A percentile compares a stretch with the other conserved stretches of the same genome.
Evolutionary conservation across 2,113 vertebrate species (phyloP).

Genomic region (Phyllostomus hastatus): DNA sequence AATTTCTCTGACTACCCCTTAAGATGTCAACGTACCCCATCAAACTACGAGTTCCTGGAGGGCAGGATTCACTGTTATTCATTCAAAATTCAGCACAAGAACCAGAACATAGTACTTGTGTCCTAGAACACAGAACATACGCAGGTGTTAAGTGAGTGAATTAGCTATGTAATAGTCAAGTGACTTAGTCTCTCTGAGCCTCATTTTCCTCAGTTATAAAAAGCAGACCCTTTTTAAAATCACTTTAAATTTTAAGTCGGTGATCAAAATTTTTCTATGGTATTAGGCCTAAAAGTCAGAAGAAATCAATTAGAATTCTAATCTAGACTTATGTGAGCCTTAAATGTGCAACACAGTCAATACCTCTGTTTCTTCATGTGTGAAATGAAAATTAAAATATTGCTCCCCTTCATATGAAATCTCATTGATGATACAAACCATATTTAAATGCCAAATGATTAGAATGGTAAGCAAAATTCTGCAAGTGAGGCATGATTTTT

Average conservation of each 20-base stretch:
- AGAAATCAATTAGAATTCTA: conserved; percentile 45
- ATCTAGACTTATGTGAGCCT: not conserved
- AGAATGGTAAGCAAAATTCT: conserved; percentile 19
- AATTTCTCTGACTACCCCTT: not conserved
- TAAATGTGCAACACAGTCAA: not conserved
- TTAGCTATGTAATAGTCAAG: not conserved
- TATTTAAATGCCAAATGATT: conserved; percentile 61
- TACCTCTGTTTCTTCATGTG: not conserved
- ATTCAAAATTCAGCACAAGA: not conserved
- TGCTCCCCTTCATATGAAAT: conserved; percentile 3
- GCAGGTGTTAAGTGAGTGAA: not conserved
- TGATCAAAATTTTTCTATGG: conserved; percentile 24
- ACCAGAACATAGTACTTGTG: not conserved
- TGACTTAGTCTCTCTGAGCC: not conserved
- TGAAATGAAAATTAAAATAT: conserved; percentile 57
- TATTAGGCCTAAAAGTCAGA: conserved; percentile 33
- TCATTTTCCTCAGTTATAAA: conserved; percentile 35
- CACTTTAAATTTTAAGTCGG: conserved; percentile 6
- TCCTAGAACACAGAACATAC: not conserved
- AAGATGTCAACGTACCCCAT: not conserved
- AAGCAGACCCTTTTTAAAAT: not conserved
- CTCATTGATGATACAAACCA: conserved; percentile 17
- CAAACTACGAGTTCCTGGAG: not conserved
- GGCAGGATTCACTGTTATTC: not conserved
- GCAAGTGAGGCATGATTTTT: conserved; percentile 20